Percentiles rank a stretch among this genome's conserved stretches.
phyloP scores from a whole-genome alignment of 1,140 invertebrate species.

The Macrobrachium rosenbergii region DNA sequence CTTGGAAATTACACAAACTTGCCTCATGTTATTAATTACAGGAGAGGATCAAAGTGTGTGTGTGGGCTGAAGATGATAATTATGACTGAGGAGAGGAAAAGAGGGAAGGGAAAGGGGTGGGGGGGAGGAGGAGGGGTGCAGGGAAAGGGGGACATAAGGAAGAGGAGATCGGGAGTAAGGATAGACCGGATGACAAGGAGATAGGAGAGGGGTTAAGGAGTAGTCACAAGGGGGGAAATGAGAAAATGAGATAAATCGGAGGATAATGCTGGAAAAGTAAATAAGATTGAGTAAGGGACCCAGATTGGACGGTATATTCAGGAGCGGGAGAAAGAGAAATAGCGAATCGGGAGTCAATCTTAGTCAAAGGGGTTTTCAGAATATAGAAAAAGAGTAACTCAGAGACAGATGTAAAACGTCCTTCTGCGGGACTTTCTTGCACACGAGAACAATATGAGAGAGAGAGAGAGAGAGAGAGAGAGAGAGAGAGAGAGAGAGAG shows the following conservation, averaged over 20 bases:
- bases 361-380: background rate
- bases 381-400: background rate
- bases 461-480: background rate
- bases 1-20: too few relatives aligned
- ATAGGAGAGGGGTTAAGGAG: background rate
- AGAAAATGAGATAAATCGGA: too few relatives aligned
- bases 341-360: background rate
- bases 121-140: background rate
- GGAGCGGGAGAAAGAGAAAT: background rate
- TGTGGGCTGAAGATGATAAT: background rate
- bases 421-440: too few relatives aligned
- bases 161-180: background rate
- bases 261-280: background rate
- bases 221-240: background rate
- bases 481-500: background rate
- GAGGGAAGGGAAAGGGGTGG: background rate
- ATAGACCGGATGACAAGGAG: too few relatives aligned
- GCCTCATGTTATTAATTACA: too few relatives aligned
- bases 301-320: background rate
- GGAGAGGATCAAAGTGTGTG: too few relatives aligned
- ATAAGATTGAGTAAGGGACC: background rate
- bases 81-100: background rate
- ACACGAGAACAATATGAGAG: background rate
- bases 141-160: background rate
- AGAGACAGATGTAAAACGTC: background rate